Evolutionary conservation across 53 echinoderm and acorn worm genomes (phyloP).

Genomic region (Temnopleurus reevesii): DNA sequence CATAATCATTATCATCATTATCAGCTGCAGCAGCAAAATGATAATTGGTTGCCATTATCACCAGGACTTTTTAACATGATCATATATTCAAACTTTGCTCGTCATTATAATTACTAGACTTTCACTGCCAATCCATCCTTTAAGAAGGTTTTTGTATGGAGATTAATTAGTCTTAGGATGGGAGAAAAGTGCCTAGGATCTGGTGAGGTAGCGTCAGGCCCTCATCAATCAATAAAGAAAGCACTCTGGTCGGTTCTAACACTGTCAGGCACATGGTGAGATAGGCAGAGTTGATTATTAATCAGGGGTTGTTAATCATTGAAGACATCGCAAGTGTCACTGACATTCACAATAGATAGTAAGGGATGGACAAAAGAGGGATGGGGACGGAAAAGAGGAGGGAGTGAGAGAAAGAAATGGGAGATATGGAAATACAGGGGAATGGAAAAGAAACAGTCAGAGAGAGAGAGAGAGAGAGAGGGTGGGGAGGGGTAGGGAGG

Average conservation of each 20-base stretch:
- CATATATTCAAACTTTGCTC: too few species aligned
- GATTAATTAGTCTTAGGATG: background rate
- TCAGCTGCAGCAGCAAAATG: too few species aligned
- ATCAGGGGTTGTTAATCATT: conserved; percentile 39
- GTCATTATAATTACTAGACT: too few species aligned
- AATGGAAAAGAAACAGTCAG: background rate
- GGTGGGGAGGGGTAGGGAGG: background rate
- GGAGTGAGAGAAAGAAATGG: background rate
- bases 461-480: background rate
- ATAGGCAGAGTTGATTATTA: conserved; percentile 37
- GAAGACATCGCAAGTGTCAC: conserved; percentile 28
- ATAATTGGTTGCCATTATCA: too few species aligned
- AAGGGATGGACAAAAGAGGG: too few species aligned
- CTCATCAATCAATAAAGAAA: conserved; percentile 25
- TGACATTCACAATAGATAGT: background rate
- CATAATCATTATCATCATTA: too few species aligned
- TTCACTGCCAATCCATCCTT: background rate
- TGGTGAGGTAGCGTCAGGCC: background rate
- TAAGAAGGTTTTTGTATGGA: background rate
- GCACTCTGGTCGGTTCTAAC: background rate
- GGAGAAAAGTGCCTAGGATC: conserved; percentile 5
- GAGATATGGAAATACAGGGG: background rate
- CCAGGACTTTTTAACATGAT: too few species aligned
- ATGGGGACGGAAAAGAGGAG: background rate
- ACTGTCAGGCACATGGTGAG: conserved; percentile 15